Percentiles rank a stretch among this genome's conserved stretches.
phyloP scores from a whole-genome alignment of 92 coral and sea anemone species.

The Porites cylindrica region DNA sequence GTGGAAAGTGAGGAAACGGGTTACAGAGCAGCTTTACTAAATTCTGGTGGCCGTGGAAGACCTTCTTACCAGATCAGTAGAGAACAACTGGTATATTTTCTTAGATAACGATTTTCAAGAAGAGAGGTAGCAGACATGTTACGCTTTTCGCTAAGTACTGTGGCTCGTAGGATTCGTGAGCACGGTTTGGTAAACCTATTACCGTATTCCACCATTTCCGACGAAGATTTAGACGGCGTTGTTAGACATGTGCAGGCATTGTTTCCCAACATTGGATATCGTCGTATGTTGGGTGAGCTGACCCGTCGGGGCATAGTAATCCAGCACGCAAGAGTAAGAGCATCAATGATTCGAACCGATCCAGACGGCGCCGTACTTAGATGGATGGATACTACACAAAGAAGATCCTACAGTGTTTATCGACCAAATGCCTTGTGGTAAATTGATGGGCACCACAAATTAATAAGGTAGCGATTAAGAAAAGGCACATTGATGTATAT shows the following conservation, averaged over 20 bases:
- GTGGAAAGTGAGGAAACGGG: conserved; percentile 28
- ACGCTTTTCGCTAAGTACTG: conserved; percentile 43
- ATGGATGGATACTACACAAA: conserved; percentile 45
- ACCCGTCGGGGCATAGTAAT: conserved; percentile 22
- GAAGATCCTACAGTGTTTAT: conserved; percentile 40
- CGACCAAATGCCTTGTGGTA: conserved; percentile 60
- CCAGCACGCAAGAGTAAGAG: conserved; percentile 42
- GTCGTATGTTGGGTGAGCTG: conserved; percentile 36
- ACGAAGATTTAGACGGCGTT: conserved; percentile 25
- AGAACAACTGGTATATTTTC: conserved; percentile 40
- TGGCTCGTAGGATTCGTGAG: conserved; percentile 49
- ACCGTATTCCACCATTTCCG: conserved; percentile 31
- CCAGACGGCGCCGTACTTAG: conserved; percentile 45
- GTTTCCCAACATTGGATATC: conserved; percentile 53
- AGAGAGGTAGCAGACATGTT: conserved; percentile 43
- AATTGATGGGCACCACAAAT: conserved; percentile 60
- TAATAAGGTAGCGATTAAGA: conserved; percentile 48
- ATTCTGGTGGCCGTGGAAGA: conserved; percentile 30
- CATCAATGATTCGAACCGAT: conserved; percentile 42
- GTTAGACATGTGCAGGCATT: conserved; percentile 23
- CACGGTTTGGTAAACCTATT: conserved; percentile 30
- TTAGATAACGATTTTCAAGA: conserved; percentile 42
- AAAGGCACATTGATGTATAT: not conserved
- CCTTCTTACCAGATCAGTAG: conserved; percentile 26
- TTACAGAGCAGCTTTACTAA: conserved; percentile 8